Conservation (phyloP, 2,797 vertebrate species). For the Remorina albescens region DNA sequence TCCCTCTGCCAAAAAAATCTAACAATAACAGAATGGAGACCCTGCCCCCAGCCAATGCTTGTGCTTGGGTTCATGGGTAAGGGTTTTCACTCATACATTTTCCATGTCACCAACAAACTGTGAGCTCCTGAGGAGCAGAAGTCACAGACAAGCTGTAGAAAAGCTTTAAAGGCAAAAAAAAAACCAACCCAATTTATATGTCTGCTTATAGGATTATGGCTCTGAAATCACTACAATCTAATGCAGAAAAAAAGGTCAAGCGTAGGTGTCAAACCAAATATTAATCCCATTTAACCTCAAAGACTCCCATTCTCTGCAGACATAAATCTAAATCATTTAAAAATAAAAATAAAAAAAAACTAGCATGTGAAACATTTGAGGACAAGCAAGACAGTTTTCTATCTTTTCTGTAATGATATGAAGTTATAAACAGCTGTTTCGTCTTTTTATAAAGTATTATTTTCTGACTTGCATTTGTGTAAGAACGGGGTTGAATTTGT, state of each 20-base stretch:
- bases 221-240: not conserved
- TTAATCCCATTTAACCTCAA: constrained; percentile 29
- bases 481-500: constrained; percentile 61
- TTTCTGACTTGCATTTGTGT: not conserved
- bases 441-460: too few species aligned
- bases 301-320: not conserved
- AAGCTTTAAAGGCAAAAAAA: constrained; percentile 66
- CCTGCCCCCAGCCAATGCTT: constrained; percentile 85
- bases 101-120: constrained; percentile 25
- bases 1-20: constrained; percentile 43
- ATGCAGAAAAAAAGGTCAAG: not conserved
- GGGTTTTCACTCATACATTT: constrained; percentile 69
- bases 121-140: constrained; percentile 7
- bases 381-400: not conserved
- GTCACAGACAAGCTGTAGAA: constrained; percentile 23
- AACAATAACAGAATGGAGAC: constrained; percentile 79
- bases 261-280: not conserved
- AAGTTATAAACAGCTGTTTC: constrained; percentile 11
- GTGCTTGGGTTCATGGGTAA: constrained; percentile 89
- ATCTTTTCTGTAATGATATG: constrained; percentile 1
- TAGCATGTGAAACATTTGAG: not conserved
- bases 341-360: not conserved
- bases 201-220: constrained; percentile 28
- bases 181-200: constrained; percentile 54
- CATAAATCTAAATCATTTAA: constrained; percentile 24